Evolutionary conservation across 2,888 invertebrate species (phyloP), one percentile per base, ranked within the genome.

Genomic region (Strigamia crassipes): DNA sequence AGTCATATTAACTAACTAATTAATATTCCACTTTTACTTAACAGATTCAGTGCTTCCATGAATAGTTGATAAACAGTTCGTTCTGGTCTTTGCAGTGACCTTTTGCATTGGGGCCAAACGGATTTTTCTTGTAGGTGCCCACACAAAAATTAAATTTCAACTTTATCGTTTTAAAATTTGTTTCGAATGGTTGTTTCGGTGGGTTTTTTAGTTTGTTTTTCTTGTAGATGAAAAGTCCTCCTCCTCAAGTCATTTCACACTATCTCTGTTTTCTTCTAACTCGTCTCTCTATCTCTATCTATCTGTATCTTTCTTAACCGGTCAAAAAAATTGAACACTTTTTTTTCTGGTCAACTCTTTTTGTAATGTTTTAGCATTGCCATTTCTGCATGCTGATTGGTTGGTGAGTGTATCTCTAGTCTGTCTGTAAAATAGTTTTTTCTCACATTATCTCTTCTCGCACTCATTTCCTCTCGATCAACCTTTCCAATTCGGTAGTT

Each of bases 11-110:
- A 38, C 4, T 46, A 80, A 38, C 4, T 34, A 34, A 27, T 51
- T 56, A 51, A 18, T 31, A 80, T 31, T 21, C 73, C 41, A 81
- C 27, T 81, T 21, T 80, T 66, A 81, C 81, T 73, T 81, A 73
- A 81, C 81, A 81, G 41, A 73, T 80, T 81, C 81, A 81, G 81
- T 81, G 81, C 81, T 81, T 81, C 81, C 81, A 81, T 38, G 21
- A 34, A 81, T 81, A 81, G 23, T 23, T 31, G 38, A 80, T 41
- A 79, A 18, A 42, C 23, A 79, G 42, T 56, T 56, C 56, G 56
- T 56, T 56, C 21, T 56, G 56, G 56, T 56, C 56, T 56, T 56
- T 56, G 56, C 56, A 56, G 56, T 56, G 56, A 56, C 56, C 56
- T 56, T 56, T 56, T 56, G 56, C 56, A 56, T 56, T 56, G 56